Conservation (phyloP, 2,113 vertebrate genomes). For the Leucoraja erinaceus region DNA sequence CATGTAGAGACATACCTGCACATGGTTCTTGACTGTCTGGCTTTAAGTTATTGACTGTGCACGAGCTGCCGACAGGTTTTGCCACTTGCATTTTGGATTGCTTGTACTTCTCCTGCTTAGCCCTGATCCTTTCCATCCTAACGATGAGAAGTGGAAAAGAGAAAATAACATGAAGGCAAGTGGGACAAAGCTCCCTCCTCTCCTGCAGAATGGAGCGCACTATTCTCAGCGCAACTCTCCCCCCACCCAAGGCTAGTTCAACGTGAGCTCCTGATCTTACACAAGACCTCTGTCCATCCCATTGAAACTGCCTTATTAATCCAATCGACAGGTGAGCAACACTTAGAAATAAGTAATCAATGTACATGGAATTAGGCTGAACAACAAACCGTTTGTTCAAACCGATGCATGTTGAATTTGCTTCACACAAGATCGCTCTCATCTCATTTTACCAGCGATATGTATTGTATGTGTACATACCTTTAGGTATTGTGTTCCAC, state of each 20-base stretch:
- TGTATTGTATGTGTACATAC: no score
- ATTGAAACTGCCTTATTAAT: not conserved
- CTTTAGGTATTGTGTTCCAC: no score
- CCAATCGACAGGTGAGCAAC: not conserved
- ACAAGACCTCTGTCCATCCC: not conserved
- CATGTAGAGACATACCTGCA: not conserved
- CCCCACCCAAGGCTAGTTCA: not conserved
- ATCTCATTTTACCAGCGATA: not conserved
- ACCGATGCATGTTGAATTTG: not conserved
- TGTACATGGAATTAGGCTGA: not conserved
- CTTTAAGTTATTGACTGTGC: not conserved
- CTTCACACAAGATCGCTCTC: not conserved
- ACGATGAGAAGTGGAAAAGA: not conserved
- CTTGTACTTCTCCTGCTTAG: constrained; percentile 51
- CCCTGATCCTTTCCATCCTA: constrained; percentile 67
- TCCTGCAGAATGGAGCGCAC: not conserved
- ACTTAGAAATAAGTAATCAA: not conserved
- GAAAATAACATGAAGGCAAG: not conserved
- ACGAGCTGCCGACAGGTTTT: not conserved
- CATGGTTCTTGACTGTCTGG: not conserved
- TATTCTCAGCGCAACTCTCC: not conserved
- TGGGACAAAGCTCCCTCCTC: no score
- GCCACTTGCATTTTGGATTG: constrained; percentile 17
- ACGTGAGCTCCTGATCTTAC: not conserved
- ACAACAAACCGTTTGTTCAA: not conserved